Base-by-base conservation (phyloP, 2,797 vertebrate genomes). In the Ctenosaura bakeri region DNA sequence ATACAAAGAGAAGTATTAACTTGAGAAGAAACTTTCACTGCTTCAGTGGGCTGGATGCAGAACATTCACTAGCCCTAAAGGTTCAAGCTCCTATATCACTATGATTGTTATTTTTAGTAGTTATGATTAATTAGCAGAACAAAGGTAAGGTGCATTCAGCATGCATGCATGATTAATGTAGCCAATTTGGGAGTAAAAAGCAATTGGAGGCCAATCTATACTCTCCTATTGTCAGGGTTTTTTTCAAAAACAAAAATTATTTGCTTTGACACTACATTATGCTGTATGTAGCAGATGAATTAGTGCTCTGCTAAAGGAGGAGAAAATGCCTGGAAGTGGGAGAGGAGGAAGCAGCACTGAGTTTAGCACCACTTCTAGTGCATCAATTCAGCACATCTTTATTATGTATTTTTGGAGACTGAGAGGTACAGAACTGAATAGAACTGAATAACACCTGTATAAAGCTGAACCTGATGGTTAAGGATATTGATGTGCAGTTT, bases 51-150 rank as follows among this genome's bases (percentile, higher is more conserved):
- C 50, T 46, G 50, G 46, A 87, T 87, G 26, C 26, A 66, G 71
- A 78, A 13, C 26, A 32, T 35, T 77, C 59, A 76, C 9, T 26
- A 66, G 46, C 29, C 20, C 42, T 83, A 83, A 38, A 77, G 16
- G 46, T 78, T 76, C 80, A 64, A 38, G 29, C 62, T 66, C 46
- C 22, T 56, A 42, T 73, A 90, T 22, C n/a, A 46, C 35, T 32
- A 87, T 83, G 52, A 86, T 87, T 80, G 56, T 86, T 62, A 66
- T 91, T 79, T 62, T 81, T 81, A 82, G 78, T 81, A 74, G 77
- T 85, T 88, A 83, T 77, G 79, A 83, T 89, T 89, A 83, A 89
- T 91, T 91, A 91, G 83, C 46, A 71, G 77, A 89, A 42, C 86
- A 91, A 88, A 91, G 66, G 83, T 88, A 91, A 81, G 52, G 32